phyloP scores from a whole-genome alignment of 2,888 invertebrate genomes.

The Netelia fuscicornis region DNA sequence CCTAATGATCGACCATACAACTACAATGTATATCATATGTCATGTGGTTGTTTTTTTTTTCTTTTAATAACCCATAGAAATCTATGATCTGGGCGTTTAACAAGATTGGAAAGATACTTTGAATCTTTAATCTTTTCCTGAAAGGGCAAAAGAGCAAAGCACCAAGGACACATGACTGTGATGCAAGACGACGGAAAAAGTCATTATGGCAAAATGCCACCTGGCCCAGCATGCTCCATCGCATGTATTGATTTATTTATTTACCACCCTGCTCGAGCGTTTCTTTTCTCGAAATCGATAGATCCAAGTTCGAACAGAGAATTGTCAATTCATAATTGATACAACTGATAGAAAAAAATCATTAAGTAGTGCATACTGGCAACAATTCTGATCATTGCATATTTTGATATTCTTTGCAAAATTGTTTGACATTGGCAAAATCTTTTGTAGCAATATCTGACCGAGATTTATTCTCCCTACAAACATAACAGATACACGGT shows the following conservation, averaged over 20 bases:
- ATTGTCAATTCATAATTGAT: conserved; percentile 14
- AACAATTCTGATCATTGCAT: background rate
- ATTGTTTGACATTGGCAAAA: background rate
- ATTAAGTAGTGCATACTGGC: background rate
- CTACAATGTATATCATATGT: background rate
- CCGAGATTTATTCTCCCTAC: conserved; percentile 31
- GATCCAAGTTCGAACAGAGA: conserved; percentile 10
- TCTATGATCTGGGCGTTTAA: background rate
- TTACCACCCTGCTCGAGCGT: conserved; percentile 32
- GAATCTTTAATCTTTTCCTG: conserved; percentile 31
- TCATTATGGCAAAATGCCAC: conserved; percentile 78
- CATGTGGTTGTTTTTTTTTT: background rate
- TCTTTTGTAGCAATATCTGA: conserved; percentile 2
- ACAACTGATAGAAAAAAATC: background rate
- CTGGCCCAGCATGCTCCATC: conserved; percentile 73
- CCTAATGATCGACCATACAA: conserved; percentile 86
- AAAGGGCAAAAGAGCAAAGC: conserved; percentile 48
- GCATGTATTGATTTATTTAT: conserved; percentile 66
- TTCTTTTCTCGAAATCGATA: conserved; percentile 32
- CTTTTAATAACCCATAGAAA: background rate
- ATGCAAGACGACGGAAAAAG: conserved; percentile 60
- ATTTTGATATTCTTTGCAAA: background rate
- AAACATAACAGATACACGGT: conserved; percentile 52
- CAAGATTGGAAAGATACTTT: background rate
- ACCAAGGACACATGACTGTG: conserved; percentile 50